These are phyloP conservation scores for Emberiza fucata DNA, from an alignment of 2,113 vertebrate genomes.

Conservation along the genomic window DNA sequence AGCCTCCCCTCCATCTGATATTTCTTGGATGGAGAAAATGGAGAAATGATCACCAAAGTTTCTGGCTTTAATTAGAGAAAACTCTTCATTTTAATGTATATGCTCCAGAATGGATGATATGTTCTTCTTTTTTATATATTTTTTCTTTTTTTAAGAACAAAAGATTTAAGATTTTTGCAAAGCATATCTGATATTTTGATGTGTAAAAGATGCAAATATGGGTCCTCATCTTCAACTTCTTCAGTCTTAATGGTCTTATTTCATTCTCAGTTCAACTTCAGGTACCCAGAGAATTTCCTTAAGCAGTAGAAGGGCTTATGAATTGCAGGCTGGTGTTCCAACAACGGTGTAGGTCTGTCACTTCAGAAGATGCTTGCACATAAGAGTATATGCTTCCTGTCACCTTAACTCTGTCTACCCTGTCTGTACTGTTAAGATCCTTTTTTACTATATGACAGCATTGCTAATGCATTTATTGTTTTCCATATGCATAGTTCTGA, in stretches of 20 bases:
- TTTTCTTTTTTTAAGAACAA: not conserved
- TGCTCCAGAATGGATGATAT: not conserved
- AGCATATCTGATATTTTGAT: not conserved
- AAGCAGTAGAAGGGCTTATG: not conserved
- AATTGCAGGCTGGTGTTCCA: not conserved
- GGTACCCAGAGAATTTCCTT: not conserved
- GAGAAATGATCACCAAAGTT: not conserved
- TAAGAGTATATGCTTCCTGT: not conserved
- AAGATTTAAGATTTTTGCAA: not conserved
- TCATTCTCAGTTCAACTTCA: not conserved
- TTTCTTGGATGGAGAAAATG: not conserved
- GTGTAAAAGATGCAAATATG: not conserved
- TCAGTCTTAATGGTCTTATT: not conserved
- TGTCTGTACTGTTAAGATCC: not conserved
- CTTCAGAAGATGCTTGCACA: not conserved
- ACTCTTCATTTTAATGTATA: not conserved
- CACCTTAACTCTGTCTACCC: not conserved
- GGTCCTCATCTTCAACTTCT: not conserved
- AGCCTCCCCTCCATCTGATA: not conserved
- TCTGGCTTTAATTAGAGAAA: not conserved
- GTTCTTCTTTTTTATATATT: not conserved
- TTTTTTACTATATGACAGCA: not conserved
- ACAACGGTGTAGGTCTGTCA: rapidly evolving
- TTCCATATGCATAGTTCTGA: not conserved
- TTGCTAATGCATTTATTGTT: not conserved